Conservation (phyloP, 2,888 invertebrate genomes). For the Myathropa florea region DNA sequence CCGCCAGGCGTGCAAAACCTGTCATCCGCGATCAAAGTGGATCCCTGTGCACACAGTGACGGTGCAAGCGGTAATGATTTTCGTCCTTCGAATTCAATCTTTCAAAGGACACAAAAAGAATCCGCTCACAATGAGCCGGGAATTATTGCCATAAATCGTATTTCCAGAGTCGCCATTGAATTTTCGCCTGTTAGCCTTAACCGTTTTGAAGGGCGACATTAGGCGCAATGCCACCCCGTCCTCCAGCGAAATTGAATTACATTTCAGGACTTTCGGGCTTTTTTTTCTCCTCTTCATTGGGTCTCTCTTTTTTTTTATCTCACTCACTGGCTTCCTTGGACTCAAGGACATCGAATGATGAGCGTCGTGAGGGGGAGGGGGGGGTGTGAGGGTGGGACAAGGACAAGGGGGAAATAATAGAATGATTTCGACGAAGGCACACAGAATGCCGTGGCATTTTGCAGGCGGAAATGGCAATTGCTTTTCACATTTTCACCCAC, state of each 20-base stretch:
- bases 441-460: slow-evolving; percentile 2
- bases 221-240: neutral
- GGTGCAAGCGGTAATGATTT: slow-evolving; percentile 44
- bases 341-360: slow-evolving; percentile 27
- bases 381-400: neutral
- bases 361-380: neutral
- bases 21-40: slow-evolving; percentile 56
- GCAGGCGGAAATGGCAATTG: slow-evolving; percentile 33
- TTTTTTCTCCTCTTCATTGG: neutral
- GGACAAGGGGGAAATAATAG: slow-evolving; percentile 1
- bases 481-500: slow-evolving; percentile 9
- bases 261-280: neutral
- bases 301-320: neutral
- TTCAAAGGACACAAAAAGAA: neutral
- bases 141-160: neutral
- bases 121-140: neutral
- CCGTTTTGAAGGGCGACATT: slow-evolving; percentile 5
- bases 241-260: slow-evolving; percentile 7
- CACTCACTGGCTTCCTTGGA: neutral
- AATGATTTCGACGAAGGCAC: slow-evolving; percentile 8
- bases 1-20: slow-evolving; percentile 27
- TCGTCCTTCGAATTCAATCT: neutral
- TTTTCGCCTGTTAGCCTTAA: slow-evolving; percentile 5
- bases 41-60: neutral
- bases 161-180: slow-evolving; percentile 3